Evolutionary conservation across 2,888 invertebrate genomes (phyloP).

Genomic region (Agrochola circellaris): DNA sequence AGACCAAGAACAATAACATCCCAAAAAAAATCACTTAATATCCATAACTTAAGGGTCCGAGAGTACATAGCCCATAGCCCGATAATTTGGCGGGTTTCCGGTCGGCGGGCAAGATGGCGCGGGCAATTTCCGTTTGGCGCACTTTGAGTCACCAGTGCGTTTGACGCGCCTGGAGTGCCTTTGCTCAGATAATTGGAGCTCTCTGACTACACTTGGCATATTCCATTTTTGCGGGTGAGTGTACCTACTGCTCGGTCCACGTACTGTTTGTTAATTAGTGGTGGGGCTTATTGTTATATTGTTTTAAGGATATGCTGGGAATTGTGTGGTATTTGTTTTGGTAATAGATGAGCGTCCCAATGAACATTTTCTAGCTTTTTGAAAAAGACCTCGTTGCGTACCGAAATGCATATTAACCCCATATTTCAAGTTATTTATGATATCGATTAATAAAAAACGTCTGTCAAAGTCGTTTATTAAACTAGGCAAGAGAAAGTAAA

Average conservation of each 20-base stretch:
- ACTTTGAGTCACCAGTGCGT: slow-evolving; percentile 75
- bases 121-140: slow-evolving; percentile 80
- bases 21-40: slow-evolving; percentile 52
- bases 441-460: background rate
- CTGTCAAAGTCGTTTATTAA: background rate
- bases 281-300: slow-evolving; percentile 4
- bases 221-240: slow-evolving; percentile 52
- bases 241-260: background rate
- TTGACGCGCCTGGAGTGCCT: slow-evolving; percentile 73
- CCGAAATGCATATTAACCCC: background rate
- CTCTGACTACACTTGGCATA: slow-evolving; percentile 51
- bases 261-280: slow-evolving; percentile 40
- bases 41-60: slow-evolving; percentile 52
- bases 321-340: background rate
- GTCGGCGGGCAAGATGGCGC: slow-evolving; percentile 78
- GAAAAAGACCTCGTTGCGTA: background rate
- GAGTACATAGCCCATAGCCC: slow-evolving; percentile 48
- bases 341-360: background rate
- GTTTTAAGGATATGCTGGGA: background rate
- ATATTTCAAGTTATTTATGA: background rate
- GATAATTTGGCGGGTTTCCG: slow-evolving; percentile 80
- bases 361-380: background rate
- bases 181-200: slow-evolving; percentile 67
- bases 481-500: background rate
- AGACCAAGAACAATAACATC: slow-evolving; percentile 15